A percentile compares a stretch with the other conserved stretches of the same genome.
These are phyloP conservation scores for Zosterops lateralis DNA, from an alignment of 2,113 vertebrate species.

Conservation along the genomic window DNA sequence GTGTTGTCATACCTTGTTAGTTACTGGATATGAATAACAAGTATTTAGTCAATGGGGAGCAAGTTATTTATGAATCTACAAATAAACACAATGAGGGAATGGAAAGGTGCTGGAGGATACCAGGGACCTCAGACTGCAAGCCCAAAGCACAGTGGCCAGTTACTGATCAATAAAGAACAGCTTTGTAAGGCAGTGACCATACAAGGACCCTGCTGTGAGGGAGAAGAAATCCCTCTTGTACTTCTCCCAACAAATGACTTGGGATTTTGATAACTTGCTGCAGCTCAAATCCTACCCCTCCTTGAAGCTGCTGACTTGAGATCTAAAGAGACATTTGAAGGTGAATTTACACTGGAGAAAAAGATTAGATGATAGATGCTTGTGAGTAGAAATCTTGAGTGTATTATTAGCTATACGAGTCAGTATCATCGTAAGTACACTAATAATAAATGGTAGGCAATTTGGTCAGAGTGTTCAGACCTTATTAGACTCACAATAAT, in stretches of 20 bases:
- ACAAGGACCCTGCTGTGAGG: background rate
- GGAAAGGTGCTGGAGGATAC: background rate
- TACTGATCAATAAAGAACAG: background rate
- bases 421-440: background rate
- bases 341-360: background rate
- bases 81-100: background rate
- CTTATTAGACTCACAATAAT: background rate
- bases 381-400: background rate
- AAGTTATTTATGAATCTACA: background rate
- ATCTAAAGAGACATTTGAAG: background rate
- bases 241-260: background rate
- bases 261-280: background rate
- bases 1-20: background rate
- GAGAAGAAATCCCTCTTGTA: background rate
- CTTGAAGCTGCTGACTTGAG: background rate
- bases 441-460: background rate
- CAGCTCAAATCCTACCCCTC: background rate
- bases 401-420: background rate
- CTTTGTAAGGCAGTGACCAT: fast-evolving
- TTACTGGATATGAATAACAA: background rate
- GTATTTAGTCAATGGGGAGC: background rate
- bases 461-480: background rate
- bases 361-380: background rate
- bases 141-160: background rate
- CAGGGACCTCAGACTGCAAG: background rate